A percentile compares a stretch with the other conserved stretches of the same genome.
Conservation (phyloP, 1,140 invertebrate genomes). For the Pseudomyrmex sp. region DNA sequence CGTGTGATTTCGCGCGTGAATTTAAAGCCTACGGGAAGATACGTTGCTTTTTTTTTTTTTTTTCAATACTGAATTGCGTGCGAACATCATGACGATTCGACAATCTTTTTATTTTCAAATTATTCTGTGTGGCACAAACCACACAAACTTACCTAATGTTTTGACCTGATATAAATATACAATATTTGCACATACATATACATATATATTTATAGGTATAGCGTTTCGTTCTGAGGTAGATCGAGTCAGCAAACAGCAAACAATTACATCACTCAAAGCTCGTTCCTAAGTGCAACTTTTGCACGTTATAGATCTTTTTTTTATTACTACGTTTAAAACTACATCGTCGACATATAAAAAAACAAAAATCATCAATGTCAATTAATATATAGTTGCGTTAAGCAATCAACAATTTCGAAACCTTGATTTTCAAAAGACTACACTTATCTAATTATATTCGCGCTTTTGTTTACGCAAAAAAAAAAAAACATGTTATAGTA, state of each 20-base stretch:
- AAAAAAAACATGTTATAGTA: not conserved
- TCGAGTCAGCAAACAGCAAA: conserved; percentile 76
- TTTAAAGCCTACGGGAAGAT: no score
- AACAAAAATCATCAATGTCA: conserved; percentile 41
- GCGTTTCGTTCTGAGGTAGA: conserved; percentile 83
- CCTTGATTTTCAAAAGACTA: conserved; percentile 34
- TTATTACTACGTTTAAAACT: conserved; percentile 37
- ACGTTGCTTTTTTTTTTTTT: no score
- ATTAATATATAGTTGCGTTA: conserved; percentile 39
- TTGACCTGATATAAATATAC: no score
- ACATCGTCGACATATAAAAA: conserved; percentile 45
- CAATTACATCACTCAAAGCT: conserved; percentile 54
- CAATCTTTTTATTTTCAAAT: no score
- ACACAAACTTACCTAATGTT: no score
- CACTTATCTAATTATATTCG: not conserved
- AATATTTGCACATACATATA: not conserved
- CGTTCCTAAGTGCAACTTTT: conserved; percentile 33
- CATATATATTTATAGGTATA: conserved; percentile 57
- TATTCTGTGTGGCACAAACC: no score
- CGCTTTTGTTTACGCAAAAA: not conserved
- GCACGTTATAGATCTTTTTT: conserved; percentile 46
- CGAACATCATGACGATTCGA: no score
- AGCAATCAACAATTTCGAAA: conserved; percentile 49
- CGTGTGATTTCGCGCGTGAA: no score
- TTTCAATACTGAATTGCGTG: no score